phyloP scores from a whole-genome alignment of 2,888 invertebrate genomes.

The Leucania comma region DNA sequence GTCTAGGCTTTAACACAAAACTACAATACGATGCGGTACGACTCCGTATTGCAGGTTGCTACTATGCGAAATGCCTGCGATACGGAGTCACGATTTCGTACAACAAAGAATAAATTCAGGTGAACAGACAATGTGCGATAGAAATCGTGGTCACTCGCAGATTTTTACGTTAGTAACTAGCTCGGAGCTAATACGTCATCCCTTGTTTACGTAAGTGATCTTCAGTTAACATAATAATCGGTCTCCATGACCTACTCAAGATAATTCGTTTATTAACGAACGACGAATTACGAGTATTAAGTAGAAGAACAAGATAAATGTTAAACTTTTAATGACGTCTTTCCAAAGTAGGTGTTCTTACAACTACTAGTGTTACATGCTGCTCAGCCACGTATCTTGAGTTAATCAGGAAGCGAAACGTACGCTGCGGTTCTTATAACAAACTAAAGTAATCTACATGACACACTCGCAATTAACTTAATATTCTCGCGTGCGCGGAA shows the following conservation, averaged over 20 bases:
- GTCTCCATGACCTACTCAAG: not conserved
- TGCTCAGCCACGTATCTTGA: not conserved
- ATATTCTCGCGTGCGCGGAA: slow-evolving; percentile 5
- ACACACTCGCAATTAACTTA: not conserved
- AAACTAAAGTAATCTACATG: not conserved
- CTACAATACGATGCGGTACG: no score
- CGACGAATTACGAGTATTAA: no score
- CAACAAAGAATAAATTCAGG: no score
- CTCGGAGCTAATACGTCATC: no score
- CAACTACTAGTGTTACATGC: not conserved
- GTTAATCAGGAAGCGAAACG: slow-evolving; percentile 15
- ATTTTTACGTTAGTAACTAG: no score
- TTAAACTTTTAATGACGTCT: slow-evolving; percentile 20
- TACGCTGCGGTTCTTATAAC: not conserved
- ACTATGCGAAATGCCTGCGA: no score
- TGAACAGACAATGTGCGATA: no score
- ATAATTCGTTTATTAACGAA: not conserved
- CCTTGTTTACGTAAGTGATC: no score
- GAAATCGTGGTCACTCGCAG: no score
- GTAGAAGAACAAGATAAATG: not conserved
- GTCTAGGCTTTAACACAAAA: no score
- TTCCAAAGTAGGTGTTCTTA: not conserved
- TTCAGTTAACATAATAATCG: not conserved
- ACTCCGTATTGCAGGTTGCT: no score
- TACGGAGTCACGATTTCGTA: no score